phyloP scores from a whole-genome alignment of 2,888 invertebrate genomes.

The Cerceris rybyensis region DNA sequence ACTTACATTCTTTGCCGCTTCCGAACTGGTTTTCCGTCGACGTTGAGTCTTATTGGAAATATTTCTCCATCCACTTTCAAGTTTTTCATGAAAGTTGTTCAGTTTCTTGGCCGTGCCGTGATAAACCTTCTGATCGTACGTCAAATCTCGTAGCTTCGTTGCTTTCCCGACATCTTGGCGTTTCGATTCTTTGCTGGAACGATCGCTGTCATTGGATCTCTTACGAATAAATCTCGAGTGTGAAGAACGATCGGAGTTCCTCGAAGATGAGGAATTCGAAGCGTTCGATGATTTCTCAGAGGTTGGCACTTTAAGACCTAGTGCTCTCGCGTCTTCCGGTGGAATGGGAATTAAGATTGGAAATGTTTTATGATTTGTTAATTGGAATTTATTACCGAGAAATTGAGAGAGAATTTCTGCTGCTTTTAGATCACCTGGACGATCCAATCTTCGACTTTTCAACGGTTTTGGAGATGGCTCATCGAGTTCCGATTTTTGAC shows the following conservation, averaged over 20 bases:
- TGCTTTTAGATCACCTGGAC: constrained; percentile 29
- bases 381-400: neutral
- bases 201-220: neutral
- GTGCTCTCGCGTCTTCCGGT: constrained; percentile 27
- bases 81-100: constrained; percentile 57
- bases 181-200: neutral
- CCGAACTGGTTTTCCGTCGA: neutral
- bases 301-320: constrained; percentile 21
- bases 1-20: neutral
- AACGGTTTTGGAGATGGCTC: neutral
- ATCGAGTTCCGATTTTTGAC: neutral
- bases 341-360: constrained; percentile 34
- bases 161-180: constrained; percentile 12
- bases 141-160: neutral
- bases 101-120: constrained; percentile 31
- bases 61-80: constrained; percentile 58
- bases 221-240: neutral
- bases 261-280: constrained; percentile 13
- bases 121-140: constrained; percentile 1
- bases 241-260: neutral
- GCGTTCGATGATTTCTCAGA: neutral
- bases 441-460: constrained; percentile 13
- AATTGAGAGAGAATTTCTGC: constrained; percentile 2
- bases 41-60: constrained; percentile 49
- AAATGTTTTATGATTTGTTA: constrained; percentile 10